phyloP scores from a whole-genome alignment of 2,888 invertebrate genomes.

The Brenthis hecate region DNA sequence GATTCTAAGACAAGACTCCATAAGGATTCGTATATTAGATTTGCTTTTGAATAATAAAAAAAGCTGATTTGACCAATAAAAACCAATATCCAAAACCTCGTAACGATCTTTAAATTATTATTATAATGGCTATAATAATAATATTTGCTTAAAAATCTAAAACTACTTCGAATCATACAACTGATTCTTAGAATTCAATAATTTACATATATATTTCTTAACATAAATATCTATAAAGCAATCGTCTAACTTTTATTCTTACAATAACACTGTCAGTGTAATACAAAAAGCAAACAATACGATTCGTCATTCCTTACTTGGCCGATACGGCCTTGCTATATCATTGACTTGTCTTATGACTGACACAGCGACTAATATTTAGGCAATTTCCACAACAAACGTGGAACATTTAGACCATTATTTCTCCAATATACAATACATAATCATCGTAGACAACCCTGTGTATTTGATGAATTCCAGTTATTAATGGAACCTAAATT shows the following conservation, averaged over 20 bases:
- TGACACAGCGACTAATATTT: no score
- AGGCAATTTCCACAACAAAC: background rate
- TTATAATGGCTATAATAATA: background rate
- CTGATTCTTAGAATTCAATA: background rate
- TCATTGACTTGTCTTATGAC: background rate
- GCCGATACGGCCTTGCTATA: background rate
- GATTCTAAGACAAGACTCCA: no score
- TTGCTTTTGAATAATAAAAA: no score
- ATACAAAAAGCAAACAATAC: background rate
- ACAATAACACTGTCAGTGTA: no score
- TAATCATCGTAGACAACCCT: slow-evolving; percentile 42
- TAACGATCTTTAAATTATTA: background rate
- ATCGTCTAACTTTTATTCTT: background rate
- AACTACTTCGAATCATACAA: slow-evolving; percentile 1
- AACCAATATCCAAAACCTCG: no score
- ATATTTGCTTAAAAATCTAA: background rate
- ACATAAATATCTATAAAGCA: background rate
- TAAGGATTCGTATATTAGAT: no score
- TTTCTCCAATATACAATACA: background rate
- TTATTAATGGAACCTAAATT: slow-evolving; percentile 52
- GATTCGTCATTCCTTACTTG: background rate
- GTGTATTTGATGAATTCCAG: slow-evolving; percentile 54
- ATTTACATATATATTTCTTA: background rate
- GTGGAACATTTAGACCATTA: slow-evolving; percentile 2
- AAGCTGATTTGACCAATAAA: no score